A percentile compares a stretch with the other conserved stretches of the same genome.
Conservation (phyloP, 2,797 vertebrate species). For the Phrynocephalus vlangalii region DNA sequence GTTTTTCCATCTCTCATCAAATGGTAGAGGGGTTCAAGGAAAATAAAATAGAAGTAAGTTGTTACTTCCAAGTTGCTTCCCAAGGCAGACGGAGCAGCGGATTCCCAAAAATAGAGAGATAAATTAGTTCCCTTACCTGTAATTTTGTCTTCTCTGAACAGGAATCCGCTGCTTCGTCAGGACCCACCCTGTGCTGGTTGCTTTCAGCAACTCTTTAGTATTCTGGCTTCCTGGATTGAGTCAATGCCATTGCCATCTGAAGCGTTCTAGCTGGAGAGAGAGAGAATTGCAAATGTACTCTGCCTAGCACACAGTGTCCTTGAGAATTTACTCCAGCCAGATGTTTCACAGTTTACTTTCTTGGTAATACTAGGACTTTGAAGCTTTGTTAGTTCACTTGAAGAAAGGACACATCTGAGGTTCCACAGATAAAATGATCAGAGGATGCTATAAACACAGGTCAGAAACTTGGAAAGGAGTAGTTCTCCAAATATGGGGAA, state of each 20-base stretch:
- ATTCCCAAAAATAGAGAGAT: constrained; percentile 76
- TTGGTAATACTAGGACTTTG: constrained; percentile 60
- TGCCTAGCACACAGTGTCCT: constrained; percentile 69
- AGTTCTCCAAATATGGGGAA: constrained; percentile 57
- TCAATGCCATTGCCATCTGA: constrained; percentile 75
- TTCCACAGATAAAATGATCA: constrained; percentile 55
- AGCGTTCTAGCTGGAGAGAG: constrained; percentile 77
- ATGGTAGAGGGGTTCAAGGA: constrained; percentile 31
- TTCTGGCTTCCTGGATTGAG: constrained; percentile 72
- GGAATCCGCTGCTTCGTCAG: constrained; percentile 72
- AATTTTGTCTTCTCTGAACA: constrained; percentile 76
- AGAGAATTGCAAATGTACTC: constrained; percentile 79
- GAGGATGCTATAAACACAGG: constrained; percentile 34
- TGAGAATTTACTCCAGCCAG: constrained; percentile 66
- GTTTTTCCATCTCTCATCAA: constrained; percentile 12
- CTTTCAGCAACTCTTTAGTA: constrained; percentile 76
- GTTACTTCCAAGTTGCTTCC: constrained; percentile 39
- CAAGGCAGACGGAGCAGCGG: constrained; percentile 75
- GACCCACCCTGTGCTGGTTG: constrained; percentile 74
- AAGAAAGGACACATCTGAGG: constrained; percentile 42
- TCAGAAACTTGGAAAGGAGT: constrained; percentile 45
- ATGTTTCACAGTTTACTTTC: constrained; percentile 67
- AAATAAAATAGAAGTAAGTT: constrained; percentile 35
- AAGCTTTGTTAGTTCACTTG: constrained; percentile 64
- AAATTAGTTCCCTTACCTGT: constrained; percentile 72